These are phyloP conservation scores for Dendrolimus punctatus DNA, from an alignment of 1,140 invertebrate genomes.

Conservation along the genomic window DNA sequence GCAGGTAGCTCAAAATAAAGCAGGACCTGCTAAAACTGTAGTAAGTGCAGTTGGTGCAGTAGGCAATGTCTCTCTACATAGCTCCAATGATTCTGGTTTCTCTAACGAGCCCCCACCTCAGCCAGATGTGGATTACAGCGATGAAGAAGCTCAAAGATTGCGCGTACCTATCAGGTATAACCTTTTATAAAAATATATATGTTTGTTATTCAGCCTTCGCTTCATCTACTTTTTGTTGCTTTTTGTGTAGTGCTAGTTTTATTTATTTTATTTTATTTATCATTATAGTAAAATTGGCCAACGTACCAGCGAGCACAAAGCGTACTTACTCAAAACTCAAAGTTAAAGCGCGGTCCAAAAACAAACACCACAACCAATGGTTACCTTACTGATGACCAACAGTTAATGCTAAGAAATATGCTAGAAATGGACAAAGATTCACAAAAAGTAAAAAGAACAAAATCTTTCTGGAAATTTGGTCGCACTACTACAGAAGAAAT, in stretches of 20 bases:
- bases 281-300: slow-evolving; percentile 65
- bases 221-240: slow-evolving; percentile 22
- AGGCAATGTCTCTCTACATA: slow-evolving; percentile 85
- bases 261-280: slow-evolving; percentile 40
- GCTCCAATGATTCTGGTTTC: slow-evolving; percentile 93
- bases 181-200: slow-evolving; percentile 9
- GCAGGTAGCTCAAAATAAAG: slow-evolving; percentile 66
- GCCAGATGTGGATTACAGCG: slow-evolving; percentile 91
- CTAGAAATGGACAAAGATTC: slow-evolving; percentile 64
- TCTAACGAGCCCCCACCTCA: slow-evolving; percentile 91
- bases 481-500: slow-evolving; percentile 79
- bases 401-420: slow-evolving; percentile 66
- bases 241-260: slow-evolving; percentile 42
- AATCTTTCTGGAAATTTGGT: slow-evolving; percentile 89
- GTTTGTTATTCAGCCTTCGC: slow-evolving; percentile 17
- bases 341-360: slow-evolving; percentile 61
- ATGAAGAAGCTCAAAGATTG: slow-evolving; percentile 82
- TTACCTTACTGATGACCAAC: slow-evolving; percentile 72
- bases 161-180: slow-evolving; percentile 80
- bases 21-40: slow-evolving; percentile 58
- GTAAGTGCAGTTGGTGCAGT: slow-evolving; percentile 71
- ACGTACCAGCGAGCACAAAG: slow-evolving; percentile 73
- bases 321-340: slow-evolving; percentile 71
- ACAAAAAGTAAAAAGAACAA: slow-evolving; percentile 82
- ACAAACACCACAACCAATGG: slow-evolving; percentile 68